Percentiles rank a stretch among this genome's conserved stretches.
Evolutionary conservation across 2,888 invertebrate species (phyloP).

Genomic region (Hypomecis punctinalis): DNA sequence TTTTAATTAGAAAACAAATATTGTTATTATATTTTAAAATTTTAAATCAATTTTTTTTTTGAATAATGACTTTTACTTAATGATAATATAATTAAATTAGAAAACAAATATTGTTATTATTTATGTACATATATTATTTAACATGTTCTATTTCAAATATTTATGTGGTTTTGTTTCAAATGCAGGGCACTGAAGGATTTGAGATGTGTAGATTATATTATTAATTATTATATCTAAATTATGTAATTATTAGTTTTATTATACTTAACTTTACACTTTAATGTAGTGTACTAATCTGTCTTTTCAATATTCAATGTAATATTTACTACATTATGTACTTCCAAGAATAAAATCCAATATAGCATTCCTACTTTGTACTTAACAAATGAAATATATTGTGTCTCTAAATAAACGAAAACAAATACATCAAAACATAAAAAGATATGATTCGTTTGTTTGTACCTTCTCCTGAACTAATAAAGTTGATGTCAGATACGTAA

Average conservation of each 20-base stretch:
- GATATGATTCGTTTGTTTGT: conserved; percentile 7
- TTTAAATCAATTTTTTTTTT: too few relatives aligned
- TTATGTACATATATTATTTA: conserved; percentile 2
- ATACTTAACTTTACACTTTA: conserved; percentile 25
- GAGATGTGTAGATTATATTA: conserved; percentile 56
- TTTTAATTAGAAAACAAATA: too few relatives aligned
- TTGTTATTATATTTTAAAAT: too few relatives aligned
- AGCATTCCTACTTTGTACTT: conserved; percentile 15
- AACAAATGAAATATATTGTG: conserved; percentile 27
- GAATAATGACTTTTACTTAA: too few relatives aligned
- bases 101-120: too few relatives aligned
- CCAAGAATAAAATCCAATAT: conserved; percentile 8
- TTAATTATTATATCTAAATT: background rate
- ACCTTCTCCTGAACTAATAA: background rate
- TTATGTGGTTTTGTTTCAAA: conserved; percentile 30
- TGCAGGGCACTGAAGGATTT: conserved; percentile 72
- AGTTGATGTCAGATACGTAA: background rate
- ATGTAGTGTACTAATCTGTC: conserved; percentile 18
- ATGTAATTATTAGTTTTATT: conserved; percentile 20
- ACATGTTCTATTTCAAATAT: background rate
- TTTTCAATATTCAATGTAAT: conserved; percentile 12
- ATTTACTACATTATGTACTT: conserved; percentile 18
- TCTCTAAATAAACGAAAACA: conserved; percentile 39
- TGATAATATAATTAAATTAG: too few relatives aligned
- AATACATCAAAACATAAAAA: conserved; percentile 25